Evolutionary conservation across 2,888 invertebrate species (phyloP), one percentile per base, ranked within the genome.

Genomic region (Hemicrepidius hirtus): DNA sequence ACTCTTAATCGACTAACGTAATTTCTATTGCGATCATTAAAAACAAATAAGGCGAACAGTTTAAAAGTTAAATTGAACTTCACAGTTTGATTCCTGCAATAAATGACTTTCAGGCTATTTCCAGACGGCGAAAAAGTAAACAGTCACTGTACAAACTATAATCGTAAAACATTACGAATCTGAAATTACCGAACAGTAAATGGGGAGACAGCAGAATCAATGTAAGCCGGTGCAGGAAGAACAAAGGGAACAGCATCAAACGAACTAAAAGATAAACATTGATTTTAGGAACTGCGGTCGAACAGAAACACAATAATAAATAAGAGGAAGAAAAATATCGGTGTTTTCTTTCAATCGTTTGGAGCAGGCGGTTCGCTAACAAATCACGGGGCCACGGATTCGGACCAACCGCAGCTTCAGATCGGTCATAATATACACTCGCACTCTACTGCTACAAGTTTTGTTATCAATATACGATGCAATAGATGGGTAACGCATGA

Each of bases 311-410:
- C 78, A 78, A 78, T 71, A 78, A 79, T 78, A 79, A 80, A 78
- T 79, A 78, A 77, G 75, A 73, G 75, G 73, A 77, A 76, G 79
- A 78, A 80, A 81, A 80, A 80, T 78, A 79, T 77, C 73, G 72
- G 78, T 78, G 78, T 81, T 79, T 81, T 79, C 79, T 78, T 80
- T 80, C 79, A 81, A 82, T 80, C 81, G 80, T 80, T 81, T 76
- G 76, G 75, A 80, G 75, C 81, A 80, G 77, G 76, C 81, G 80
- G 80, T 76, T 69, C 79, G 72, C 75, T 75, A 79, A 82, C 81
- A 82, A 81, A 82, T 82, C 81, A 82, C 80, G 70, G 70, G 66
- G 73, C 74, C 57, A 59, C 71, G 68, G n/a, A 71, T 74, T 77
- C 75, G 74, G 79, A 71, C 78, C 77, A 77, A 77, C 77, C 66